These are phyloP conservation scores for Drosophila mulleri DNA, from an alignment of 2,888 invertebrate genomes.

Conservation along the genomic window DNA sequence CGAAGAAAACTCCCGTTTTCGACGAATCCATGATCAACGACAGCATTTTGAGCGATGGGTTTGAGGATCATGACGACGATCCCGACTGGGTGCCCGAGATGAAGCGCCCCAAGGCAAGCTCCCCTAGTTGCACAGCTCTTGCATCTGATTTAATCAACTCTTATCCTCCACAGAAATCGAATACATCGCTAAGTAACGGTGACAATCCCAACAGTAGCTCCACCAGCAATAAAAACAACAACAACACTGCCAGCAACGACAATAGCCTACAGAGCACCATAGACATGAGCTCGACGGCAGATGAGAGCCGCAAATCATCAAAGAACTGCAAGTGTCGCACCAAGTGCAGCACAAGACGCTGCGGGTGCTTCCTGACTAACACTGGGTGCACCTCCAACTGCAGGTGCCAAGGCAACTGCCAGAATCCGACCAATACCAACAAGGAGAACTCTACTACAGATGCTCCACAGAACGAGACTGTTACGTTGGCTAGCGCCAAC, in stretches of 20 bases:
- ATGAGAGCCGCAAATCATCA: slow-evolving; percentile 15
- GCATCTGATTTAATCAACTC: not conserved
- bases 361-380: slow-evolving; percentile 52
- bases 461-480: not conserved
- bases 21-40: not conserved
- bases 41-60: not conserved
- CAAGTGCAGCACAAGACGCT: slow-evolving; percentile 70
- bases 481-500: not conserved
- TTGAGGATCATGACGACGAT: slow-evolving; percentile 23
- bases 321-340: slow-evolving; percentile 65
- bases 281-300: not conserved
- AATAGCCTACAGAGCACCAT: slow-evolving; percentile 1
- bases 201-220: slow-evolving; percentile 13
- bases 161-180: slow-evolving; percentile 1
- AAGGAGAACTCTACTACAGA: slow-evolving; percentile 35
- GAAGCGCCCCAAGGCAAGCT: slow-evolving; percentile 26
- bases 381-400: slow-evolving; percentile 31
- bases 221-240: slow-evolving; percentile 6
- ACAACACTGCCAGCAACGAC: not conserved
- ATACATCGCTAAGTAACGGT: not conserved
- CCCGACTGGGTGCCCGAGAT: slow-evolving; percentile 46
- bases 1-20: not conserved
- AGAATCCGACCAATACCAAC: slow-evolving; percentile 34
- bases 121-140: not conserved
- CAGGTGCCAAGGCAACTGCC: slow-evolving; percentile 38